Evolutionary conservation across 53 echinoderm and acorn worm species (phyloP).

Genomic region (Actinopyga echinites): DNA sequence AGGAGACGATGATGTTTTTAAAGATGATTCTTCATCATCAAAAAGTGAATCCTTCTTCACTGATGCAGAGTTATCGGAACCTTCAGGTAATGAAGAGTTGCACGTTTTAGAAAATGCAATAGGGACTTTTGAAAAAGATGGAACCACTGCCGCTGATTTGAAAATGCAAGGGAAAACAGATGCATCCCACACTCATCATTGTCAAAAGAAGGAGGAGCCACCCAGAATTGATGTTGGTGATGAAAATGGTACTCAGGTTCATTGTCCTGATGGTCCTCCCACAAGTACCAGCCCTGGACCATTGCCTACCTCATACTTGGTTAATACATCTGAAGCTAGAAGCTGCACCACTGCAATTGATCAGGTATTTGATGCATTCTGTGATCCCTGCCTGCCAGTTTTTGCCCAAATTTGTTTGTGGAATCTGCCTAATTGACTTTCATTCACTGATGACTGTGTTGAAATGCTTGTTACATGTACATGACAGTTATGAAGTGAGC

Average conservation of each 20-base stretch:
- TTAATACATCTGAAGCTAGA: constrained; percentile 4
- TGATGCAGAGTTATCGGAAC: constrained; percentile 28
- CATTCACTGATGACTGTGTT: no score
- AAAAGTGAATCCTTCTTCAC: constrained; percentile 67
- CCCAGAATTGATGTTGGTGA: no score
- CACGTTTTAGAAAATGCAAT: background rate
- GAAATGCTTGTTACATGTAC: no score
- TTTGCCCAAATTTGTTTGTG: background rate
- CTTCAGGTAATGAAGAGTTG: background rate
- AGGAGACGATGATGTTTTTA: constrained; percentile 48
- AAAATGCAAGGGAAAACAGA: no score
- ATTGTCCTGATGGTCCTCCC: constrained; percentile 5
- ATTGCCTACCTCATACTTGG: constrained; percentile 33
- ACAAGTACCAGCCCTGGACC: constrained; percentile 41
- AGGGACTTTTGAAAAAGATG: no score
- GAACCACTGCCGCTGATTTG: no score
- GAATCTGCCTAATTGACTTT: no score
- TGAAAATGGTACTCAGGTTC: background rate
- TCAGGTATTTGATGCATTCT: constrained; percentile 31
- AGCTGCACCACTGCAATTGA: background rate
- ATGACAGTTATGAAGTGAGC: no score
- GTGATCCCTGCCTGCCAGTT: background rate
- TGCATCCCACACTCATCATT: no score
- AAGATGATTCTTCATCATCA: constrained; percentile 48
- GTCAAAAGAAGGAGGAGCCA: no score